These are phyloP conservation scores for Corythornis vintsioides DNA, from an alignment of 2,113 vertebrate genomes.

Conservation along the genomic window DNA sequence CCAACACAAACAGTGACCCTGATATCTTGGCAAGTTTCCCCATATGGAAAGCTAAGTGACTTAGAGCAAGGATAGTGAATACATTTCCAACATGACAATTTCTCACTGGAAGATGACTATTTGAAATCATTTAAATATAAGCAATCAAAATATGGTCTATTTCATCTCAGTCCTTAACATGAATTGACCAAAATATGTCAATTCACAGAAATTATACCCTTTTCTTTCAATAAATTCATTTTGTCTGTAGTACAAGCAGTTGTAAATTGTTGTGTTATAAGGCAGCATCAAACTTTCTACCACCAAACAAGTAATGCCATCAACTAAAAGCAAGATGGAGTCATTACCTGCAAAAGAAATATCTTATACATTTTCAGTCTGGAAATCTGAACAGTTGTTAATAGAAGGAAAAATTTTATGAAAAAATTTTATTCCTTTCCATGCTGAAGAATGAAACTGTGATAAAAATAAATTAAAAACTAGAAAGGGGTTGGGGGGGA, in stretches of 20 bases:
- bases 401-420: not conserved
- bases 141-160: not conserved
- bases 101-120: not conserved
- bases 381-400: not conserved
- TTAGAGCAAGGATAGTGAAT: not conserved
- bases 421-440: not conserved
- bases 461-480: not conserved
- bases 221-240: not conserved
- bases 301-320: not conserved
- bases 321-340: not conserved
- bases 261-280: not conserved
- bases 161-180: not conserved
- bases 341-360: not conserved
- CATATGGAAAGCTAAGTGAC: not conserved
- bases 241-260: not conserved
- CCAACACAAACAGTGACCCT: not conserved
- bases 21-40: not conserved
- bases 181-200: not conserved
- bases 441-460: not conserved
- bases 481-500: not conserved
- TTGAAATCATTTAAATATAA: not conserved
- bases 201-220: not conserved
- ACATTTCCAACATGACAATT: not conserved
- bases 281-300: not conserved
- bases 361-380: not conserved